Conservation (phyloP, 2,113 vertebrate genomes). For the Barbus barbus region DNA sequence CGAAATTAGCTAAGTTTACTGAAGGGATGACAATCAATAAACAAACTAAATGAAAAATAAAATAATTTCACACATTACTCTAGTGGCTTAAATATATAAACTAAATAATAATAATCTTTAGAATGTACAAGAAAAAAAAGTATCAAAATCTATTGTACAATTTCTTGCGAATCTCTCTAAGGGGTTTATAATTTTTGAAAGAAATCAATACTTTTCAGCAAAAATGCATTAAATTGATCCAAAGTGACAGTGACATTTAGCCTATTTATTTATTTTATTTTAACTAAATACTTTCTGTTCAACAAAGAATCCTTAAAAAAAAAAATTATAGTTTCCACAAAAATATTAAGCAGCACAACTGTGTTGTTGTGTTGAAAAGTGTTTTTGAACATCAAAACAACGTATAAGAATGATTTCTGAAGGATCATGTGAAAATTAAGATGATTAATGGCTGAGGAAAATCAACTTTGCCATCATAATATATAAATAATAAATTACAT, state of each 20-base stretch:
- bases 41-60: background rate
- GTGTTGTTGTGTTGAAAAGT: background rate
- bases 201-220: background rate
- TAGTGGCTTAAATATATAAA: background rate
- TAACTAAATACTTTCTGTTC: background rate
- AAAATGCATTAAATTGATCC: background rate
- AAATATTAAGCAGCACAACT: background rate
- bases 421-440: background rate
- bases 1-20: background rate
- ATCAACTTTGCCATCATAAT: background rate
- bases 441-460: background rate
- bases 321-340: background rate
- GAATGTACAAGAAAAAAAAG: background rate
- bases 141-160: background rate
- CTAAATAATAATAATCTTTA: background rate
- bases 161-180: background rate
- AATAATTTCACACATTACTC: background rate
- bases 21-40: background rate
- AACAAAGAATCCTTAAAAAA: background rate
- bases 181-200: background rate
- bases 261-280: no score
- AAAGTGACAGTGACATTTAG: background rate
- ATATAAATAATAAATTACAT: background rate
- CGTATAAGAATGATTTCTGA: background rate
- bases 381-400: background rate